These are phyloP conservation scores for Papilio demoleus DNA, from an alignment of 2,888 invertebrate species.

Conservation along the genomic window DNA sequence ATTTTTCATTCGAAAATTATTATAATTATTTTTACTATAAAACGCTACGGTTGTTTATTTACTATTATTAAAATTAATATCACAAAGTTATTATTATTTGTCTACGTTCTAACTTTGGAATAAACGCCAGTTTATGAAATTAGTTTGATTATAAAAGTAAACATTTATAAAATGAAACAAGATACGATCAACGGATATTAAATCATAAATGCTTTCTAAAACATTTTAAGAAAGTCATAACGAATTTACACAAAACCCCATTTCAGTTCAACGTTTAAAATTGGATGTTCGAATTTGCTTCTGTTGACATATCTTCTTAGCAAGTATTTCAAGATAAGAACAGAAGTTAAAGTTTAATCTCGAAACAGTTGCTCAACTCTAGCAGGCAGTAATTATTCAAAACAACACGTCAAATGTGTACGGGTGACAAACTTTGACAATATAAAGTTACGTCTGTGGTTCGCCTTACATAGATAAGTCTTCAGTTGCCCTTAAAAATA, in stretches of 20 bases:
- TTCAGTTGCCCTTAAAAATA: background rate
- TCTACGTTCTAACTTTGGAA: background rate
- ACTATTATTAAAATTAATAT: too few relatives aligned
- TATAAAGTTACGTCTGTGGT: background rate
- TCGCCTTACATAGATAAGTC: background rate
- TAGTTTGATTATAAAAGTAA: background rate
- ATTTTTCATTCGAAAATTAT: too few relatives aligned
- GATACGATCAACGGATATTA: too few relatives aligned
- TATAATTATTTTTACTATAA: too few relatives aligned
- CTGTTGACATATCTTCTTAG: background rate
- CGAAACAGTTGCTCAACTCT: conserved; percentile 5
- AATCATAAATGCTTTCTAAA: background rate
- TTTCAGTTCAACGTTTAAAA: background rate
- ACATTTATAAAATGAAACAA: background rate
- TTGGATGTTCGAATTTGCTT: background rate
- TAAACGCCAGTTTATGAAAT: background rate
- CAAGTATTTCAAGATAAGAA: conserved; percentile 8
- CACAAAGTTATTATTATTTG: conserved; percentile 1
- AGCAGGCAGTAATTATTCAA: conserved; percentile 19
- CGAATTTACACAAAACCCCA: background rate
- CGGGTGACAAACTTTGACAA: conserved; percentile 10
- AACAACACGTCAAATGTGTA: conserved; percentile 1
- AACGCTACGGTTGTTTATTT: too few relatives aligned
- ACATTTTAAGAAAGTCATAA: too few relatives aligned
- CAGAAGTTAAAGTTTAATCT: conserved; percentile 7